Evolutionary conservation across 2,113 vertebrate species (phyloP).

Genomic region (Phrynocephalus versicolor): DNA sequence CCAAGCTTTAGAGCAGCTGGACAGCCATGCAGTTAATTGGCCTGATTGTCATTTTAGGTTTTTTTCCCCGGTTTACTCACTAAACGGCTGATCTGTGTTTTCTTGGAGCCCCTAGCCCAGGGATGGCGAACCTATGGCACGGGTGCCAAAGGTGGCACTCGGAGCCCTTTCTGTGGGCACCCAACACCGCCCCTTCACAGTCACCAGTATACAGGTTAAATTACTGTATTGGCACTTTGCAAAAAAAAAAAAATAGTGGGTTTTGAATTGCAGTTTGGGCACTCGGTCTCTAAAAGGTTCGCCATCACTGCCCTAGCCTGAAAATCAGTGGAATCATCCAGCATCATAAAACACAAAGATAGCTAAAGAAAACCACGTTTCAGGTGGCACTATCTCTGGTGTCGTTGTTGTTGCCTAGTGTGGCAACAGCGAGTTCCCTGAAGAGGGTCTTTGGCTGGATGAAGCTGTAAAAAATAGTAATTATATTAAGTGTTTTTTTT

Average conservation of each 20-base stretch:
- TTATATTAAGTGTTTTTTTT: no score
- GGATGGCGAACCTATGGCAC: no score
- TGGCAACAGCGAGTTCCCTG: not conserved
- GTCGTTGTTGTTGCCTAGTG: not conserved
- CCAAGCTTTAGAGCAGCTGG: conserved; percentile 1
- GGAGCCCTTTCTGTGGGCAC: no score
- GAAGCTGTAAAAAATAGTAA: not conserved
- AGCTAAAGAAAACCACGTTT: not conserved
- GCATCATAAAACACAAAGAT: not conserved
- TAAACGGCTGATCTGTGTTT: not conserved
- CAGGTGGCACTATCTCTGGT: not conserved
- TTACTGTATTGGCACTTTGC: no score
- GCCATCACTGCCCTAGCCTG: no score
- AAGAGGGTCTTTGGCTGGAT: not conserved
- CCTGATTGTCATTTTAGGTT: conserved; percentile 12
- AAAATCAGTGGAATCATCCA: not conserved
- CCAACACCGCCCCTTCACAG: no score
- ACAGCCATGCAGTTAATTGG: conserved; percentile 11
- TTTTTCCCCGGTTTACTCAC: not conserved
- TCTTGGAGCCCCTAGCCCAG: conserved; percentile 24
- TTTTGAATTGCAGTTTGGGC: no score
- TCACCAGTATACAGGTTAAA: no score
- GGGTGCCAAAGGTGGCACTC: no score
- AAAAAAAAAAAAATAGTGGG: no score
- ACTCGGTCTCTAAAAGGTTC: no score